phyloP scores from a whole-genome alignment of 2,797 vertebrate genomes.

The Odontamblyopus rebecca region DNA sequence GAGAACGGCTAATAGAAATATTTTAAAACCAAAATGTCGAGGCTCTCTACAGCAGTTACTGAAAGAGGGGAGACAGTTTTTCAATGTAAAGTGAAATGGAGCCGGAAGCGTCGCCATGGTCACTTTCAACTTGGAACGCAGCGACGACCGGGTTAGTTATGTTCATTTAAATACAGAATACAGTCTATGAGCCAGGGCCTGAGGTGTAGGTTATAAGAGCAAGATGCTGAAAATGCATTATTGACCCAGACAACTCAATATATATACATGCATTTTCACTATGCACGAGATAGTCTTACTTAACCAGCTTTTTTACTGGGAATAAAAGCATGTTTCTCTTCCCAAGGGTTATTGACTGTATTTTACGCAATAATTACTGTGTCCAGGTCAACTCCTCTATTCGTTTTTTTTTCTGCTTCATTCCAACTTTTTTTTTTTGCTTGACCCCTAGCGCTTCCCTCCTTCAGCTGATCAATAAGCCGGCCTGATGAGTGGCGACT shows the following conservation, averaged over 20 bases:
- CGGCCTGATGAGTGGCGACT: constrained; percentile 74
- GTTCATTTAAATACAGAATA: too few species aligned
- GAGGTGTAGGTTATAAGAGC: neutral
- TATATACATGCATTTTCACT: neutral
- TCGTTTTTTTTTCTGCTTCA: constrained; percentile 15
- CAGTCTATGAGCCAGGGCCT: neutral
- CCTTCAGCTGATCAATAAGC: constrained; percentile 56
- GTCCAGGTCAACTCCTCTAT: constrained; percentile 29
- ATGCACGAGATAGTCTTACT: constrained; percentile 1
- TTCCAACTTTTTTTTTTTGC: constrained; percentile 38
- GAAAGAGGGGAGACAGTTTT: too few species aligned
- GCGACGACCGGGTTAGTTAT: too few species aligned
- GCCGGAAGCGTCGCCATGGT: too few species aligned
- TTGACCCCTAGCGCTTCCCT: constrained; percentile 49
- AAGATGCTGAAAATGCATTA: neutral
- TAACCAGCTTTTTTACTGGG: constrained; percentile 2
- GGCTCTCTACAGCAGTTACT: too few species aligned
- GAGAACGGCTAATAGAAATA: too few species aligned
- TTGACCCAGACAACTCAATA: neutral
- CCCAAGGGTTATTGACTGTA: constrained; percentile 23
- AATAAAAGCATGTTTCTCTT: constrained; percentile 6
- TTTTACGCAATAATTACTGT: constrained; percentile 44
- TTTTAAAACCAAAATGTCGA: too few species aligned
- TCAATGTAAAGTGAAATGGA: too few species aligned
- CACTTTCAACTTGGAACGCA: too few species aligned